These are phyloP conservation scores for Aldrovandia affinis DNA, from an alignment of 2,797 vertebrate genomes.

Conservation along the genomic window DNA sequence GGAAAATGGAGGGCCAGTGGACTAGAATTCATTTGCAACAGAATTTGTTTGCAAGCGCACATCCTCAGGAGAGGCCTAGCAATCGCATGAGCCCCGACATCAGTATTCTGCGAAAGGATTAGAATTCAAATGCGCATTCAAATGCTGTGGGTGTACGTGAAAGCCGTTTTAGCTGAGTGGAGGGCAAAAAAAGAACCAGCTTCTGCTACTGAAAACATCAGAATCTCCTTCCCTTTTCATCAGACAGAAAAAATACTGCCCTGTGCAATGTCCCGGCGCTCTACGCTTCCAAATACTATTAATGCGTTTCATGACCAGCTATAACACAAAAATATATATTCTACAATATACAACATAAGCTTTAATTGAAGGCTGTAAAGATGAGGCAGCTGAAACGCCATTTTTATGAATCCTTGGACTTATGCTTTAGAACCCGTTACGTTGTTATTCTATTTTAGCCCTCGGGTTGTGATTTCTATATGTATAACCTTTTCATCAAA, in stretches of 20 bases:
- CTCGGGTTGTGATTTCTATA: neutral
- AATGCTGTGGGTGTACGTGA: conserved; percentile 2
- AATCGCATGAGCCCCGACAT: neutral
- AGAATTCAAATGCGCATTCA: conserved; percentile 10
- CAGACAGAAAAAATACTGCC: neutral
- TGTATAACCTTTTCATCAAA: neutral
- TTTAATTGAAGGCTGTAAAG: neutral
- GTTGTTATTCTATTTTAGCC: neutral
- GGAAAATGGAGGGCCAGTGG: neutral
- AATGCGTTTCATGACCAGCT: neutral
- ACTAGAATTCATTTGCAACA: neutral
- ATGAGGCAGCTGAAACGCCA: neutral
- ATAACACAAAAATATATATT: neutral
- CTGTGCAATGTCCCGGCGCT: neutral
- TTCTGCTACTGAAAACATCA: neutral
- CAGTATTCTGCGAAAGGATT: neutral
- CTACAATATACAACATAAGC: neutral
- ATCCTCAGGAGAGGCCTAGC: neutral
- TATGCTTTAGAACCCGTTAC: neutral
- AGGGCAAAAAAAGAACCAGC: neutral
- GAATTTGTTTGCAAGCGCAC: neutral
- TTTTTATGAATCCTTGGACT: neutral
- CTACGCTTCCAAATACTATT: neutral
- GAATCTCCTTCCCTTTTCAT: neutral
- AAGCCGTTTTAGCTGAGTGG: neutral